phyloP scores from a whole-genome alignment of 1,140 invertebrate genomes.

The Neodiprion virginianus region DNA sequence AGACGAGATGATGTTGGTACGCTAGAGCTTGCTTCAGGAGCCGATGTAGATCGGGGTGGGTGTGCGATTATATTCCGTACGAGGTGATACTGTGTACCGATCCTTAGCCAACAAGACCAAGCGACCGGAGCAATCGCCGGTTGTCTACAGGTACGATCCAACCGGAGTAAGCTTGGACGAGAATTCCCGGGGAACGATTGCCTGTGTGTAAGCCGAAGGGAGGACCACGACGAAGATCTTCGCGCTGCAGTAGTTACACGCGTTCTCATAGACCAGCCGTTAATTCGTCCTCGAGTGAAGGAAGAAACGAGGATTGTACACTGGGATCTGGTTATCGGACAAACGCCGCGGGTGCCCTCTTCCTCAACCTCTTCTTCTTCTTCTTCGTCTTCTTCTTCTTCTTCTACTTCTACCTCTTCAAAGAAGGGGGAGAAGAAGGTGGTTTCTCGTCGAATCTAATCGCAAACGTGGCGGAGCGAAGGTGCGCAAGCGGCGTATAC shows the following conservation, averaged over 20 bases:
- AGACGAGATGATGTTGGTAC: too few species aligned
- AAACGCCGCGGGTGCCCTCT: background rate
- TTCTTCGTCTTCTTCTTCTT: background rate
- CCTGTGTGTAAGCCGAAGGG: too few species aligned
- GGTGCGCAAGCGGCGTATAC: conserved; percentile 20
- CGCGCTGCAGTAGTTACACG: background rate
- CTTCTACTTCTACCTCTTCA: background rate
- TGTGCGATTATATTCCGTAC: background rate
- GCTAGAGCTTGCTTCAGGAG: background rate
- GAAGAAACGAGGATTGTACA: too few species aligned
- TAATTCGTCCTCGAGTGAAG: background rate
- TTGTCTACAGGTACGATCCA: background rate
- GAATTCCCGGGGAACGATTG: background rate
- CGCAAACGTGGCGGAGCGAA: conserved; percentile 36
- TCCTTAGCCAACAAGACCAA: conserved; percentile 2
- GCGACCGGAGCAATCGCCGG: background rate
- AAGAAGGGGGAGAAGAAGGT: conserved; percentile 4
- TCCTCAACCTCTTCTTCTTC: background rate
- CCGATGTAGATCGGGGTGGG: background rate
- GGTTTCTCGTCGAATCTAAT: conserved; percentile 46
- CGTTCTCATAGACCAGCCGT: background rate
- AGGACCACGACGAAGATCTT: background rate
- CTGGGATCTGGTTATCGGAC: background rate
- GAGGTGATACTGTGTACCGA: conserved; percentile 7
- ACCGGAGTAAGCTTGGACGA: background rate